Percentiles rank a stretch among this genome's conserved stretches.
These are phyloP conservation scores for Platanista minor DNA, from an alignment of 2,113 vertebrate genomes.

Conservation along the genomic window DNA sequence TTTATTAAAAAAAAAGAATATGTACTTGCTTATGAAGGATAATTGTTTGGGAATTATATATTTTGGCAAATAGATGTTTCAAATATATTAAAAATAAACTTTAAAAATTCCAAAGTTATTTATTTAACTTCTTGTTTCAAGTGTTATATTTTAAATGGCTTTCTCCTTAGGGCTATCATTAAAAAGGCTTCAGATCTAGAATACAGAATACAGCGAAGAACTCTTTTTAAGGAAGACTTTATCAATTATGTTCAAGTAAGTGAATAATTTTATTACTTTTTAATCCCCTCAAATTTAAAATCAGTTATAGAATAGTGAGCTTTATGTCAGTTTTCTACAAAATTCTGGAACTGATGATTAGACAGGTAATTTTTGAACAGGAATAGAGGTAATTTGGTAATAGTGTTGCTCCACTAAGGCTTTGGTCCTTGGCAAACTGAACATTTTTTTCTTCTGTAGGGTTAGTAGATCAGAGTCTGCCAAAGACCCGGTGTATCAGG, in stretches of 20 bases:
- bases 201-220: conserved; percentile 91
- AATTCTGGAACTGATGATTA: not conserved
- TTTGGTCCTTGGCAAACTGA: not conserved
- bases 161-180: conserved; percentile 86
- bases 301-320: not conserved
- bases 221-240: conserved; percentile 91
- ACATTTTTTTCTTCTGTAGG: not conserved
- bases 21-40: not conserved
- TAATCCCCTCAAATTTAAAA: not conserved
- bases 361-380: conserved; percentile 10
- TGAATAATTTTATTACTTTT: not conserved
- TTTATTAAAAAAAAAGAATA: not conserved
- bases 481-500: not conserved
- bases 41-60: not conserved
- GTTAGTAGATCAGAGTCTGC: not conserved
- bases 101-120: not conserved
- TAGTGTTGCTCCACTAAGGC: not conserved
- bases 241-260: conserved; percentile 92
- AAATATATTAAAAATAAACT: not conserved
- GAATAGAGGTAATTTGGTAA: not conserved
- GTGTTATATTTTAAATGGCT: not conserved
- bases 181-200: conserved; percentile 92
- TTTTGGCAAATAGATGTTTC: conserved; percentile 5
- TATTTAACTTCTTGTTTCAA: not conserved
- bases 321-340: not conserved